Base-by-base conservation (phyloP, 2,113 vertebrate genomes). In the Vimba vimba region DNA sequence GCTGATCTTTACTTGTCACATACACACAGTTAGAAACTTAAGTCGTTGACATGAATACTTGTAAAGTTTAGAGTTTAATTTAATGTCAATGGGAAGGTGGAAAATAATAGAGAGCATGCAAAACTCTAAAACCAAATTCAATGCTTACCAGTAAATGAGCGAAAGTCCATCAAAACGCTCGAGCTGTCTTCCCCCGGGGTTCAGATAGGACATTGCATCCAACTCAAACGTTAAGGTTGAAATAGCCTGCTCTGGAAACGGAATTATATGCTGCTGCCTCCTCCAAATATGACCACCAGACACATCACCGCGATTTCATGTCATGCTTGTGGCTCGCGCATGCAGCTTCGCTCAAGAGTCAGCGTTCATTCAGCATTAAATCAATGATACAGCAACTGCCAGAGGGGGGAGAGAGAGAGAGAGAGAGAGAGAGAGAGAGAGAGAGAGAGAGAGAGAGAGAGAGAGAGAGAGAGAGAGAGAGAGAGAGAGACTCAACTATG, bases 81-180 rank as follows among this genome's bases (percentile, higher is more conserved):
- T 43, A 45, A 62, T 8, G 55, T 6, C 2, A 52, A 23, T 33
- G 6, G 11, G 36, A n/a, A 79, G n/a, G 33, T 43, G 2, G 60
- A 12, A 80, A 60, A 30, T 25, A 45, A 68, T 9, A n/a, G 8
- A 80, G 55, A 13, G 43, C 71, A 47, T 11, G 27, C 47, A 39
- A 13, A 73, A 73, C 45, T 83, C 33, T 17, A 57, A 21, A 71
- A 71, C 0, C 76, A 27, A 6, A 21, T 7, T 30, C 6, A 83
- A 4, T 6, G 59, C 96, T 89, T 90, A 97, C 96, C 97, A 97
- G 93, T 97, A 97, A 7, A 97, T 96, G 87, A 96, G 95, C 11
- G 97, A 97, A 15, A 97, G 94, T 83, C 96, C 96, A 78, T 95
- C 95, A 27, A 97, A 97, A 36, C 89, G 95, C 92, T 97, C 96